Percentiles rank a stretch among this genome's conserved stretches.
Evolutionary conservation across 2,888 invertebrate species (phyloP).

Genomic region (Hemaris fuciformis): DNA sequence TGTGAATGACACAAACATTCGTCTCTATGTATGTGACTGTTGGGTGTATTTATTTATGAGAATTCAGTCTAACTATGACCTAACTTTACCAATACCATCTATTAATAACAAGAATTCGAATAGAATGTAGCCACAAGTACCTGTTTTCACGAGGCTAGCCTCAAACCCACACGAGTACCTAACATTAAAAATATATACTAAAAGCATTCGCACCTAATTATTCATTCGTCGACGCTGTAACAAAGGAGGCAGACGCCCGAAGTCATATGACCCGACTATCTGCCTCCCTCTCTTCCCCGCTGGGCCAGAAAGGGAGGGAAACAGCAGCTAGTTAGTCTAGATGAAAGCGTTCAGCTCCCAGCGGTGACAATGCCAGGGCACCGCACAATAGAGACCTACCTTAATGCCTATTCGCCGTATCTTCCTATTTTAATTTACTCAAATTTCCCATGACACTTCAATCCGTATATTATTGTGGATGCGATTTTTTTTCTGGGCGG

Average conservation of each 20-base stretch:
- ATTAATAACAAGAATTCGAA: too few relatives aligned
- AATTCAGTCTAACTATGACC: too few relatives aligned
- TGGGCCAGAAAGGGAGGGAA: slow-evolving; percentile 24
- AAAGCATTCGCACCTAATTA: slow-evolving; percentile 71
- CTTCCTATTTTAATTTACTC: slow-evolving; percentile 82
- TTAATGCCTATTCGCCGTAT: slow-evolving; percentile 76
- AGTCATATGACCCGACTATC: slow-evolving; percentile 50
- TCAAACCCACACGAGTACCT: background rate
- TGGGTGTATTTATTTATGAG: too few relatives aligned
- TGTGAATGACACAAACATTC: too few relatives aligned
- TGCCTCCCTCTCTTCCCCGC: slow-evolving; percentile 25
- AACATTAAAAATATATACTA: slow-evolving; percentile 25
- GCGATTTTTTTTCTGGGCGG: slow-evolving; percentile 41
- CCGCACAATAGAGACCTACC: slow-evolving; percentile 55
- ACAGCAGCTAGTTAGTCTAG: slow-evolving; percentile 68
- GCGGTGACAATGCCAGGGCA: slow-evolving; percentile 61
- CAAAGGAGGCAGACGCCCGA: slow-evolving; percentile 58
- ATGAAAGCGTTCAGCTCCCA: slow-evolving; percentile 45
- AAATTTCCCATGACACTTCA: slow-evolving; percentile 82
- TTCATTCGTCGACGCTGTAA: slow-evolving; percentile 63
- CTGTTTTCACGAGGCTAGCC: background rate
- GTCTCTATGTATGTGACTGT: too few relatives aligned
- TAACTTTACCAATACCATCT: too few relatives aligned
- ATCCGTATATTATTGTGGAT: slow-evolving; percentile 61
- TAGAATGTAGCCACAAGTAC: background rate